Evolutionary conservation across 2,113 vertebrate species (phyloP), one percentile per base, ranked within the genome.

Genomic region (Sitta europaea): DNA sequence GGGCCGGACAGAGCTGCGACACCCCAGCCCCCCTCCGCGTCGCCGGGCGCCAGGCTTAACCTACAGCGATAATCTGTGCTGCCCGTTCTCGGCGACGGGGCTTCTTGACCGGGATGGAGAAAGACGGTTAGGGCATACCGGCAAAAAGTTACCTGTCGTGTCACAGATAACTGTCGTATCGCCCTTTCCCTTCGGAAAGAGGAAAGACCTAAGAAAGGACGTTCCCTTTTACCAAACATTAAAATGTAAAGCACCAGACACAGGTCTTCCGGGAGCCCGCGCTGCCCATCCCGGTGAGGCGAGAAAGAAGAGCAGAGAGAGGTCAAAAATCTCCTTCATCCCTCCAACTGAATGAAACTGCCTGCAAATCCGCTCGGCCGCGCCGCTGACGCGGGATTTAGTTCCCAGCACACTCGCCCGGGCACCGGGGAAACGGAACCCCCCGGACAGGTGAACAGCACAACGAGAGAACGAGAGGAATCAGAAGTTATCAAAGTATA

Each of bases 401-500:
- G 20, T 42, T 33, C 45, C 67, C 6, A 14, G 33, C 18, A n/a
- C 73, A 2, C 51, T 29, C 31, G 14, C 65, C 11, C 33, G 18
- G 31, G 62, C 63, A 23, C 45, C 29, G 36, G 66, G 51, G n/a
- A 12, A 38, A 53, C 29, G 10, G n/a, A 43, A 12, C 29, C 79
- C 90, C 90, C 86, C 55, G 68, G 45, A 29, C 96, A 97, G 96
- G 97, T 97, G 95, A 97, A 59, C 29, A 82, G 42, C 74, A 54
- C 78, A 71, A 88, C 86, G 22, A 50, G 82, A 87, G n/a, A 71
- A 88, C 86, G 22, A 50, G 82, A 87, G n/a, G 70, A 92, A 91
- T 66, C 78, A 80, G 73, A 87, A 96, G 90, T 88, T 88, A 91
- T 40, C 92, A 95, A 94, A 90, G 88, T 79, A 93, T 82, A 94